Evolutionary conservation across 2,797 vertebrate genomes (phyloP).

Genomic region (Botia kubotai): DNA sequence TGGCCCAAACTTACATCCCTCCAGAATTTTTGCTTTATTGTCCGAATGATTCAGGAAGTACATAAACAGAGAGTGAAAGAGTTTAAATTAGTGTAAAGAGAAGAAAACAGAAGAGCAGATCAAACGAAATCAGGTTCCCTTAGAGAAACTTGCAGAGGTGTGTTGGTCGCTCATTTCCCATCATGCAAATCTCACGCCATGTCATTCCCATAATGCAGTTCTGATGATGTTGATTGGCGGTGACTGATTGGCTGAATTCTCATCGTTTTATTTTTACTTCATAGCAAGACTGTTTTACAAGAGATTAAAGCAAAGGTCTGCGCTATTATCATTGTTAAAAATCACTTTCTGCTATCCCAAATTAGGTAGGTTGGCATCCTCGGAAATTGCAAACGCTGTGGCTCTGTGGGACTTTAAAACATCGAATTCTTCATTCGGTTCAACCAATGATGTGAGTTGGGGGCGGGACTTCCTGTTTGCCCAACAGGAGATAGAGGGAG

Average conservation of each 20-base stretch:
- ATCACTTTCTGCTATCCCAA: too few relatives aligned
- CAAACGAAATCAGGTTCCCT: constrained; percentile 13
- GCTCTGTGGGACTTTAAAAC: too few relatives aligned
- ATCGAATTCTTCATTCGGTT: too few relatives aligned
- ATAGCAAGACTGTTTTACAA: too few relatives aligned
- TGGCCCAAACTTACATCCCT: constrained; percentile 91
- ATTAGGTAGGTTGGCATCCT: too few relatives aligned
- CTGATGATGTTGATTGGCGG: constrained; percentile 26
- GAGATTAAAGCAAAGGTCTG: too few relatives aligned
- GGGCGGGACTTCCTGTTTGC: too few relatives aligned
- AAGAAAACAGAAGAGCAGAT: constrained; percentile 27
- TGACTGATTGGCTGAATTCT: background rate
- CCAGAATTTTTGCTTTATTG: constrained; percentile 96
- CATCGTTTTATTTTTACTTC: too few relatives aligned
- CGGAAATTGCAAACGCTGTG: too few relatives aligned
- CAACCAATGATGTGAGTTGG: too few relatives aligned
- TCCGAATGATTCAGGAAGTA: constrained; percentile 84
- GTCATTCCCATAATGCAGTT: constrained; percentile 17
- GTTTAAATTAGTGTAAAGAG: constrained; percentile 80
- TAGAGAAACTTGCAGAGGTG: constrained; percentile 21
- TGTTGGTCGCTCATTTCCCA: constrained; percentile 15
- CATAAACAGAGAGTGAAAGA: constrained; percentile 85
- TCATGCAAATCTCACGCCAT: constrained; percentile 19
- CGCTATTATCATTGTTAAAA: too few relatives aligned
- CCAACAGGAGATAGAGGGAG: too few relatives aligned